Conservation (phyloP, 2,797 vertebrate genomes). For the Crenuchus spilurus region DNA sequence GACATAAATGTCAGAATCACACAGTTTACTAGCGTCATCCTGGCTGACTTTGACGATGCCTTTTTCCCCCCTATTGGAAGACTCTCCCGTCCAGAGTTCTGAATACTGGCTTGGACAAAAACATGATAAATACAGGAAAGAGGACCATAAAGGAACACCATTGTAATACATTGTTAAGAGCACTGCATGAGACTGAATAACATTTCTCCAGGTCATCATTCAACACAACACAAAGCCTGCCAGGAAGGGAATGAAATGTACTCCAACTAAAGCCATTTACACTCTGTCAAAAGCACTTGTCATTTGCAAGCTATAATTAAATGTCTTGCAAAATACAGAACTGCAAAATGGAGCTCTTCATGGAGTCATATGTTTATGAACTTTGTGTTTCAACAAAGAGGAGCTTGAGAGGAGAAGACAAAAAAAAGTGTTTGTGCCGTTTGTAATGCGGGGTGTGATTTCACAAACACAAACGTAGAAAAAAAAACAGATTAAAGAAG, state of each 20-base stretch:
- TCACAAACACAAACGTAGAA: slow-evolving; percentile 3
- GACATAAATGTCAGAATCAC: slow-evolving; percentile 52
- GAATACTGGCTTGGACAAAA: slow-evolving; percentile 37
- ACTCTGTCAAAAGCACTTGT: slow-evolving; percentile 69
- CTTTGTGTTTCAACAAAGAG: slow-evolving; percentile 68
- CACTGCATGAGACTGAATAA: slow-evolving; percentile 34
- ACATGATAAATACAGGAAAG: slow-evolving; percentile 30
- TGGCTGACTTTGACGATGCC: slow-evolving; percentile 24
- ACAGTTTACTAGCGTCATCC: slow-evolving; percentile 49
- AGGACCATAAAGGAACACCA: slow-evolving; percentile 31
- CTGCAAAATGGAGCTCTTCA: slow-evolving; percentile 76
- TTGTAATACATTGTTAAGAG: slow-evolving; percentile 41
- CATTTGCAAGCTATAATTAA: slow-evolving; percentile 81
- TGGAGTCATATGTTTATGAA: slow-evolving; percentile 70
- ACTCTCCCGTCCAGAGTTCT: slow-evolving; percentile 38
- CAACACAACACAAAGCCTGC: slow-evolving; percentile 53
- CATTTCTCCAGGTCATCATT: slow-evolving; percentile 49
- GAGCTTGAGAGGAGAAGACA: slow-evolving; percentile 20
- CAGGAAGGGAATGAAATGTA: slow-evolving; percentile 78
- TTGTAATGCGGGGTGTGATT: slow-evolving; percentile 14
- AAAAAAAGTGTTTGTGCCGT: slow-evolving; percentile 31
- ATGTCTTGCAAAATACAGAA: slow-evolving; percentile 80
- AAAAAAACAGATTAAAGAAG: slow-evolving; percentile 20
- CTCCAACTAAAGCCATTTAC: slow-evolving; percentile 72
- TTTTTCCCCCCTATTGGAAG: slow-evolving; percentile 15